Evolutionary conservation across 2,888 invertebrate genomes (phyloP).

Genomic region (Chaitophorus viminalis): DNA sequence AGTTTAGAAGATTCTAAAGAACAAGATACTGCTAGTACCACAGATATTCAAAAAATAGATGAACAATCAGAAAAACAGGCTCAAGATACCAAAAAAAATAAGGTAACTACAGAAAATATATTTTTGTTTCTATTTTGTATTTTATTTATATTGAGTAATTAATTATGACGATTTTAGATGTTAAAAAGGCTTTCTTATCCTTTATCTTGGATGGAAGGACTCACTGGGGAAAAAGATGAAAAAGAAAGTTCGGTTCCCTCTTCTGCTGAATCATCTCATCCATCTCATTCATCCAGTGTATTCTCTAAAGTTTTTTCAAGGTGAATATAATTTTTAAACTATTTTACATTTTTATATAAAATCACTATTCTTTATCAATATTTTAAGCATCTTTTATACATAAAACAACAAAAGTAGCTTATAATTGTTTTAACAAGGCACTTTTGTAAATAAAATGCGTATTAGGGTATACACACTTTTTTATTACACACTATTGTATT

Average conservation of each 20-base stretch:
- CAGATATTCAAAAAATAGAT: constrained; percentile 50
- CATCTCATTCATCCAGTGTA: constrained; percentile 76
- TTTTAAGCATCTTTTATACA: constrained; percentile 46
- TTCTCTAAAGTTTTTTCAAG: constrained; percentile 93
- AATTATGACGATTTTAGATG: constrained; percentile 73
- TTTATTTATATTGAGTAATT: neutral
- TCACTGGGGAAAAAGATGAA: constrained; percentile 77
- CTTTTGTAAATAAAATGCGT: constrained; percentile 61
- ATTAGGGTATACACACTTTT: constrained; percentile 56
- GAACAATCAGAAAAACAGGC: constrained; percentile 62
- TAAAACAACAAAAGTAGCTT: constrained; percentile 39
- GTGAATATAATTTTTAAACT: constrained; percentile 69
- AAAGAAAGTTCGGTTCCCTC: constrained; percentile 68
- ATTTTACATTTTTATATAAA: neutral
- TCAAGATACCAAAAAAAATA: constrained; percentile 65
- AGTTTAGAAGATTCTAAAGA: constrained; percentile 74
- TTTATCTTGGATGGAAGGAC: constrained; percentile 89
- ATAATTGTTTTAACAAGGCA: constrained; percentile 49
- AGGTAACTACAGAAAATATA: constrained; percentile 62
- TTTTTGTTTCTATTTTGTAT: neutral
- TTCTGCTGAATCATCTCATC: constrained; percentile 70
- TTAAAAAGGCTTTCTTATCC: constrained; percentile 91
- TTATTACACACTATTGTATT: constrained; percentile 43
- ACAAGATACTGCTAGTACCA: constrained; percentile 32
- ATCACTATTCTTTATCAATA: constrained; percentile 44